Evolutionary conservation across 2,113 vertebrate species (phyloP).

Genomic region (Eolophus roseicapilla): DNA sequence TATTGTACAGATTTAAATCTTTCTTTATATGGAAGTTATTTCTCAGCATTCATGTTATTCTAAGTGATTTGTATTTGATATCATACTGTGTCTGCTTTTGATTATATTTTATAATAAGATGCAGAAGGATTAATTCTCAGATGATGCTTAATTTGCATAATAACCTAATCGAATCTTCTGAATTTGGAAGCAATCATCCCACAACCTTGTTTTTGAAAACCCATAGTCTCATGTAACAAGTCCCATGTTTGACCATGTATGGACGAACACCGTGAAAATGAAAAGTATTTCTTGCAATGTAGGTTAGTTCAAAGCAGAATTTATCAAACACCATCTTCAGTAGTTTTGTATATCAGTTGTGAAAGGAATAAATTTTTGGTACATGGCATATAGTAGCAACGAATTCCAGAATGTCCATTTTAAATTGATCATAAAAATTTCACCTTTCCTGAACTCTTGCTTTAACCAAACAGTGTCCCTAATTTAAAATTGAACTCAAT

Average conservation of each 20-base stretch:
- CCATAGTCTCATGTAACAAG: neutral
- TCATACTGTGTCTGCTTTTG: conserved; percentile 20
- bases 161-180: conserved; percentile 30
- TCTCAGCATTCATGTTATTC: conserved; percentile 13
- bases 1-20: neutral
- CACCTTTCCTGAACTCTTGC: neutral
- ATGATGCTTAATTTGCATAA: conserved; percentile 47
- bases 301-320: neutral
- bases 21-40: neutral
- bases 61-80: conserved; percentile 36
- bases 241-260: neutral
- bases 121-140: neutral
- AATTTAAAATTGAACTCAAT: neutral
- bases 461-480: neutral
- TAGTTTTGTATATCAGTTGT: neutral
- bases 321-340: neutral
- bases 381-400: neutral
- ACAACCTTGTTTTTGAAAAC: neutral
- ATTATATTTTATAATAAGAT: conserved; percentile 42
- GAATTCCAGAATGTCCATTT: neutral
- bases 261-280: neutral
- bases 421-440: neutral
- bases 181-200: conserved; percentile 8
- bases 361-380: neutral
- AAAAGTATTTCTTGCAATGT: neutral